phyloP scores from a whole-genome alignment of 2,113 vertebrate genomes.

The Chamaetylas fuelleborni region DNA sequence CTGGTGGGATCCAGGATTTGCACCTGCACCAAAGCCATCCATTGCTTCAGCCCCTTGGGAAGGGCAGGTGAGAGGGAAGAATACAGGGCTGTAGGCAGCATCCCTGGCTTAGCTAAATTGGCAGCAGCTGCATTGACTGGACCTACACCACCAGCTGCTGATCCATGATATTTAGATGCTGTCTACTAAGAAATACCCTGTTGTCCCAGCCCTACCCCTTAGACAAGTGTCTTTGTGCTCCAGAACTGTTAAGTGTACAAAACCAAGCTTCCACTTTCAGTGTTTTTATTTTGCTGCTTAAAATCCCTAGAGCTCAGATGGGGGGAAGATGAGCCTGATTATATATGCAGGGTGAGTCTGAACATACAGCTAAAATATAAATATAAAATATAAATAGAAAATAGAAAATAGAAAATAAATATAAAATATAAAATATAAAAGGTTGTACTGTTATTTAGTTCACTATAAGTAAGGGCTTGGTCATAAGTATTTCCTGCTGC shows the following conservation, averaged over 20 bases:
- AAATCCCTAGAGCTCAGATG: neutral
- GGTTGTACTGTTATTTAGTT: neutral
- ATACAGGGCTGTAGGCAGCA: neutral
- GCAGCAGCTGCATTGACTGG: neutral
- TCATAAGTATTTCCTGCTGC: neutral
- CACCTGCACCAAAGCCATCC: neutral
- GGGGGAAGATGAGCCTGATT: neutral
- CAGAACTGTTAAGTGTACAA: neutral
- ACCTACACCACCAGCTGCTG: neutral
- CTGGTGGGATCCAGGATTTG: neutral
- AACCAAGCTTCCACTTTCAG: neutral
- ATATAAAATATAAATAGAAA: too few species aligned
- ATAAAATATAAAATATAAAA: neutral
- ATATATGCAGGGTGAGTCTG: neutral
- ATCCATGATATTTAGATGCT: neutral
- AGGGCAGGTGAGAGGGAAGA: neutral
- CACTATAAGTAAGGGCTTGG: neutral
- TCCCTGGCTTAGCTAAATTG: neutral
- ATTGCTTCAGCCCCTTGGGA: neutral
- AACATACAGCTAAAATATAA: neutral
- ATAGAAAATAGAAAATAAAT: too few species aligned
- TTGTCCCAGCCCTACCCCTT: neutral
- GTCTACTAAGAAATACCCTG: neutral
- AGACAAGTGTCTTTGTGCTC: neutral
- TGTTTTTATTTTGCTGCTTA: neutral